phyloP scores from a whole-genome alignment of 2,113 vertebrate species.

The Atractosteus spatula region DNA sequence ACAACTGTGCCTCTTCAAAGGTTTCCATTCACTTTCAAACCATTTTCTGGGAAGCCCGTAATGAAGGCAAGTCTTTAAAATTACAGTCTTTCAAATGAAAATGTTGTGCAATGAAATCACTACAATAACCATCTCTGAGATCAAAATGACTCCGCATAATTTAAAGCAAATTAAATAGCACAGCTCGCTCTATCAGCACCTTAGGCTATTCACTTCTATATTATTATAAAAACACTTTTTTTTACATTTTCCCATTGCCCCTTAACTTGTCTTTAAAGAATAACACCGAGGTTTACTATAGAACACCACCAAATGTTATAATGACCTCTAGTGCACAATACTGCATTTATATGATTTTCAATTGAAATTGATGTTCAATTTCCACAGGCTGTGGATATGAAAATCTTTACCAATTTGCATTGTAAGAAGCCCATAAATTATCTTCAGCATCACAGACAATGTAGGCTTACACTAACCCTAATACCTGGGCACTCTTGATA shows the following conservation, averaged over 20 bases:
- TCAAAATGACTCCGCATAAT: constrained; percentile 61
- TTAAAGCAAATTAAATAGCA: constrained; percentile 64
- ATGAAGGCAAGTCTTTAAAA: too few species aligned
- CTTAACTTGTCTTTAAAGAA: constrained; percentile 48
- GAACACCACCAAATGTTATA: constrained; percentile 59
- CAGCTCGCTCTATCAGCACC: constrained; percentile 57
- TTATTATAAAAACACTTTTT: constrained; percentile 57
- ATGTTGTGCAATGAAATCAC: constrained; percentile 53
- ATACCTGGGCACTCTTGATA: neutral
- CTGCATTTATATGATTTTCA: too few species aligned
- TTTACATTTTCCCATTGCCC: constrained; percentile 40
- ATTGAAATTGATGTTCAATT: too few species aligned
- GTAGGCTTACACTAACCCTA: neutral
- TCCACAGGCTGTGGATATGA: too few species aligned
- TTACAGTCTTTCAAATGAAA: constrained; percentile 47
- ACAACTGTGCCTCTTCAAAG: too few species aligned
- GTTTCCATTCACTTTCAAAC: too few species aligned
- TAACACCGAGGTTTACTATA: constrained; percentile 56
- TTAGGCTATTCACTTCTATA: constrained; percentile 56
- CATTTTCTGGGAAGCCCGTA: too few species aligned
- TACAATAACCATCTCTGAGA: constrained; percentile 67
- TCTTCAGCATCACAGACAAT: neutral
- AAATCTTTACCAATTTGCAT: neutral
- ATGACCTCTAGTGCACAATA: neutral
- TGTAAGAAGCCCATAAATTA: neutral